A percentile compares a stretch with the other conserved stretches of the same genome.
Conservation (phyloP, 2,797 vertebrate genomes). For the Myripristis murdjan region DNA sequence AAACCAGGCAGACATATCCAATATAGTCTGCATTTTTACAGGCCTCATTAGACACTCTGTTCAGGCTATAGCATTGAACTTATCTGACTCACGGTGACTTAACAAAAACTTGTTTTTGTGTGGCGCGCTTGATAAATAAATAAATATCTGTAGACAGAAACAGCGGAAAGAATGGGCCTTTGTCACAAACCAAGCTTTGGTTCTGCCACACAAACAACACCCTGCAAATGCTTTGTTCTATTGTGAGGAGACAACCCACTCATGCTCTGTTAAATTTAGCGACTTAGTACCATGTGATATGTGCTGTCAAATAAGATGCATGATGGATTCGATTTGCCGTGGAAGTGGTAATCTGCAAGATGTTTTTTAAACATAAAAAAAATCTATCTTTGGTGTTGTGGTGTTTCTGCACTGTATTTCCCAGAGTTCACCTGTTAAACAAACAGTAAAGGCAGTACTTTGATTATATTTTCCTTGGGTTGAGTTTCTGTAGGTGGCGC, state of each 20-base stretch:
- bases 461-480: too few species aligned
- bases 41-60: constrained; percentile 57
- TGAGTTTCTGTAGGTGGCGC: too few species aligned
- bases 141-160: constrained; percentile 41
- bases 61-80: constrained; percentile 40
- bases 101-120: constrained; percentile 23
- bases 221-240: constrained; percentile 8
- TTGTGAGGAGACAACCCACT: constrained; percentile 11
- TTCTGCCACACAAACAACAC: constrained; percentile 30
- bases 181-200: constrained; percentile 3
- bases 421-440: too few species aligned
- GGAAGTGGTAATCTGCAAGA: too few species aligned
- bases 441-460: too few species aligned
- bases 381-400: too few species aligned
- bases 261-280: too few species aligned
- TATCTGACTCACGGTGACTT: constrained; percentile 15
- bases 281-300: constrained; percentile 28
- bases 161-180: constrained; percentile 49
- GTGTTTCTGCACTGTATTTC: too few species aligned
- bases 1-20: constrained; percentile 35
- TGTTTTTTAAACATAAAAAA: too few species aligned
- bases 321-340: too few species aligned
- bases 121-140: constrained; percentile 39
- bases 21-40: constrained; percentile 36
- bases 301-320: constrained; percentile 18